A percentile compares a stretch with the other conserved stretches of the same genome.
Conservation (phyloP, 64 coral and sea anemone species). For the Dendronephthya gigantea region DNA sequence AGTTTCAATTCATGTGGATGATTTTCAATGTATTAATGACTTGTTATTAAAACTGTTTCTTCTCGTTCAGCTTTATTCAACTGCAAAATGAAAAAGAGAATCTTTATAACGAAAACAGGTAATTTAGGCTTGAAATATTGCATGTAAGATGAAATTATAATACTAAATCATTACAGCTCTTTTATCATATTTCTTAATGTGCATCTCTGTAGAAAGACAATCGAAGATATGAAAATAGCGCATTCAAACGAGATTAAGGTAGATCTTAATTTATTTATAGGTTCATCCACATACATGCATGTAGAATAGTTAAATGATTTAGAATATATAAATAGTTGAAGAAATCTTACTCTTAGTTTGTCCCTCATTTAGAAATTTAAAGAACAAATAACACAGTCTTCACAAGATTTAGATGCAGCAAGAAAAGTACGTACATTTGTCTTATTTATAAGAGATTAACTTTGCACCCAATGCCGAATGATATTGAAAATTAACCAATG, state of each 20-base stretch:
- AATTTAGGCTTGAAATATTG: too few species aligned
- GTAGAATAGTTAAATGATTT: too few species aligned
- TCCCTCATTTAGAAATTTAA: not conserved
- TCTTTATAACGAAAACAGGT: conserved; percentile 88
- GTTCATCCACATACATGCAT: too few species aligned
- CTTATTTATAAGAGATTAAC: too few species aligned
- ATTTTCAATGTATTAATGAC: not conserved
- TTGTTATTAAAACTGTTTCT: not conserved
- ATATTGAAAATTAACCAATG: too few species aligned
- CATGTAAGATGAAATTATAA: not conserved
- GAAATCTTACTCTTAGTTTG: not conserved
- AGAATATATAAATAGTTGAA: too few species aligned
- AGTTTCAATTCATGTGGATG: not conserved
- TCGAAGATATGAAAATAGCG: conserved; percentile 59
- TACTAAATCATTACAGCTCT: too few species aligned
- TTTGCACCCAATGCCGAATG: too few species aligned
- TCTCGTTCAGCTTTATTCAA: conserved; percentile 54
- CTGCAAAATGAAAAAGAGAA: conserved; percentile 98
- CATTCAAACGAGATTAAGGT: conserved; percentile 79
- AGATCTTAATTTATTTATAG: not conserved
- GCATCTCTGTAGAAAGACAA: conserved; percentile 44
- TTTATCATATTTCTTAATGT: not conserved
- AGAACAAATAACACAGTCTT: not conserved
- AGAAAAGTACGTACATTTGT: not conserved
- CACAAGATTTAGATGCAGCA: not conserved